These are phyloP conservation scores for Nomada ruficornis DNA, from an alignment of 2,888 invertebrate genomes.

Conservation along the genomic window DNA sequence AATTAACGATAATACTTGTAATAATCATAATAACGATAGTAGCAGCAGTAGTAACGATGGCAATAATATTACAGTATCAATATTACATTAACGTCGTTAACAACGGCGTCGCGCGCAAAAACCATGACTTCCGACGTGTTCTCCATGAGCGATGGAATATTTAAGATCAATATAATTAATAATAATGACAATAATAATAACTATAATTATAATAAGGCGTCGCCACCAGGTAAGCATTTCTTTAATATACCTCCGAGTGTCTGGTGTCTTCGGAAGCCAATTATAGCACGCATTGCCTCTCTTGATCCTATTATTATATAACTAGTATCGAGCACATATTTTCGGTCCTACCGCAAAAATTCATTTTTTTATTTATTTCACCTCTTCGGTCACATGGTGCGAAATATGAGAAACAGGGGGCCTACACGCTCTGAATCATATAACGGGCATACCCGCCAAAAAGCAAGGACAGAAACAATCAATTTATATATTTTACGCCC, in stretches of 20 bases:
- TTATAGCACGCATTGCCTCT: conserved; percentile 67
- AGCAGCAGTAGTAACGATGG: conserved; percentile 74
- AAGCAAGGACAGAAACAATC: background rate
- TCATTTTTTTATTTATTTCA: conserved; percentile 42
- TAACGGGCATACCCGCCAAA: conserved; percentile 57
- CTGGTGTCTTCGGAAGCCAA: conserved; percentile 67
- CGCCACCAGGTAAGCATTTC: conserved; percentile 65
- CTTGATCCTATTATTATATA: conserved; percentile 70
- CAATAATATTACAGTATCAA: conserved; percentile 74
- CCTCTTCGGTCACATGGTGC: conserved; percentile 66
- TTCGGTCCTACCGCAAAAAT: conserved; percentile 67
- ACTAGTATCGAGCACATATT: conserved; percentile 71
- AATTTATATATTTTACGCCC: conserved; percentile 8
- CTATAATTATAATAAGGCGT: conserved; percentile 65
- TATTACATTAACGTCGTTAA: conserved; percentile 73
- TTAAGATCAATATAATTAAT: conserved; percentile 57
- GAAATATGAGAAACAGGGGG: conserved; percentile 66
- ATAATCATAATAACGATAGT: conserved; percentile 75
- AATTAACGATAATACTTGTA: conserved; percentile 77
- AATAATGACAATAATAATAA: conserved; percentile 26
- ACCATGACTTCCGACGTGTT: conserved; percentile 66
- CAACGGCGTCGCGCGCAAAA: conserved; percentile 70
- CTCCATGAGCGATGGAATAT: conserved; percentile 66
- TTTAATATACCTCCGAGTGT: conserved; percentile 49
- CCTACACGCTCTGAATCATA: conserved; percentile 61